phyloP scores from a whole-genome alignment of 2,113 vertebrate species.

The Bubo bubo region DNA sequence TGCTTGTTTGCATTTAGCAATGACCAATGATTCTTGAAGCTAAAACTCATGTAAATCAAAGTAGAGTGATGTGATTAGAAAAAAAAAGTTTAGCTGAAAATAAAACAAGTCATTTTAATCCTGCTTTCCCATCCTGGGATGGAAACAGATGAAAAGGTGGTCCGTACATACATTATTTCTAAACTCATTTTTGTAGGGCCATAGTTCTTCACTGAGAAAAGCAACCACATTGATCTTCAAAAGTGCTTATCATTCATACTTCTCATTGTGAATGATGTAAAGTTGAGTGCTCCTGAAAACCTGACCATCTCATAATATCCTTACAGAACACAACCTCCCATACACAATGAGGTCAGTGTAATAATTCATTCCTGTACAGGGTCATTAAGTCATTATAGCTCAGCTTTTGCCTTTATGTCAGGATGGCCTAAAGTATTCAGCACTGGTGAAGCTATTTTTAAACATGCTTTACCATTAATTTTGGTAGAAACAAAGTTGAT shows the following conservation, averaged over 20 bases:
- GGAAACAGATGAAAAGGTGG: constrained; percentile 12
- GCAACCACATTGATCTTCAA: neutral
- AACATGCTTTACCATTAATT: neutral
- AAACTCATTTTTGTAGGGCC: neutral
- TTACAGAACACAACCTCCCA: neutral
- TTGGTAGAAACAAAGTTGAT: neutral
- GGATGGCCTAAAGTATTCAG: neutral
- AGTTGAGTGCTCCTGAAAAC: neutral
- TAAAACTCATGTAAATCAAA: constrained; percentile 61
- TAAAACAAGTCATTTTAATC: constrained; percentile 31
- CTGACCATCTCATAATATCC: neutral
- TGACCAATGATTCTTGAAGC: constrained; percentile 66
- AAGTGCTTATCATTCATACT: neutral
- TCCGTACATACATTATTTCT: neutral
- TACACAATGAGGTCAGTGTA: neutral
- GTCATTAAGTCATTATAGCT: neutral
- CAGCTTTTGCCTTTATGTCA: neutral
- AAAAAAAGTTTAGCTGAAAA: constrained; percentile 37
- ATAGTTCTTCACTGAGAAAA: neutral
- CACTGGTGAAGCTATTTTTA: neutral
- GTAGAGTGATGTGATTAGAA: constrained; percentile 51
- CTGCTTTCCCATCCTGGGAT: neutral
- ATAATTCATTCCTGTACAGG: neutral
- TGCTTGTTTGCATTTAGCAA: constrained; percentile 70
- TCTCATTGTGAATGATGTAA: neutral